A percentile compares a stretch with the other conserved stretches of the same genome.
Conservation (phyloP, 1,140 invertebrate genomes). For the Coelopa frigida region DNA sequence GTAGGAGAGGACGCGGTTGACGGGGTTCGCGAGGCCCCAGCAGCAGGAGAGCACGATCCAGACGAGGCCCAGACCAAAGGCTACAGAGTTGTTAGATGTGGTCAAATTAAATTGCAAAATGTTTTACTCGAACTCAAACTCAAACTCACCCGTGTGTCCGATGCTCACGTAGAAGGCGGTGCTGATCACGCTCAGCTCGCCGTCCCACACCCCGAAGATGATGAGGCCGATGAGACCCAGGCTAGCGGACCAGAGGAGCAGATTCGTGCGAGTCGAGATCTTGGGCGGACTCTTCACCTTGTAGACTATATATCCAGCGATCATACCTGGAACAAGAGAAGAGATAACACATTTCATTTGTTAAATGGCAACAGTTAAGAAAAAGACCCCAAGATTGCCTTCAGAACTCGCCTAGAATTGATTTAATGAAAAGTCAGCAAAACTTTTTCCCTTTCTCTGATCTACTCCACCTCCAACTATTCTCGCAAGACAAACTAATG, state of each 20-base stretch:
- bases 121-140: neutral
- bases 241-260: conserved; percentile 56
- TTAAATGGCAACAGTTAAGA: too few relatives aligned
- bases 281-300: conserved; percentile 60
- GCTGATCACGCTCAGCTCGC: conserved; percentile 56
- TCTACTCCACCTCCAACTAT: too few relatives aligned
- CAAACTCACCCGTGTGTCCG: conserved; percentile 48
- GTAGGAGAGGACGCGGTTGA: conserved; percentile 71
- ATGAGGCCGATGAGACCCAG: conserved; percentile 54
- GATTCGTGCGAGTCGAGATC: conserved; percentile 53
- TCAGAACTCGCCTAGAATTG: too few relatives aligned
- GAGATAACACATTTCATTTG: too few relatives aligned
- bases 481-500: too few relatives aligned
- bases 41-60: conserved; percentile 79
- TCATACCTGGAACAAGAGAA: conserved; percentile 60
- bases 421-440: too few relatives aligned
- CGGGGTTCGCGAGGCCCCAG: conserved; percentile 63
- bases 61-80: conserved; percentile 66
- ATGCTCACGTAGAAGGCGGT: conserved; percentile 61
- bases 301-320: conserved; percentile 65
- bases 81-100: conserved; percentile 34
- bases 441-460: too few relatives aligned
- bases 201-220: conserved; percentile 70
- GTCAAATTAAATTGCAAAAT: neutral
- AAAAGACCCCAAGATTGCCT: too few relatives aligned